Base-by-base conservation (phyloP, 2,797 vertebrate species). In the Sylvilagus floridanus region DNA sequence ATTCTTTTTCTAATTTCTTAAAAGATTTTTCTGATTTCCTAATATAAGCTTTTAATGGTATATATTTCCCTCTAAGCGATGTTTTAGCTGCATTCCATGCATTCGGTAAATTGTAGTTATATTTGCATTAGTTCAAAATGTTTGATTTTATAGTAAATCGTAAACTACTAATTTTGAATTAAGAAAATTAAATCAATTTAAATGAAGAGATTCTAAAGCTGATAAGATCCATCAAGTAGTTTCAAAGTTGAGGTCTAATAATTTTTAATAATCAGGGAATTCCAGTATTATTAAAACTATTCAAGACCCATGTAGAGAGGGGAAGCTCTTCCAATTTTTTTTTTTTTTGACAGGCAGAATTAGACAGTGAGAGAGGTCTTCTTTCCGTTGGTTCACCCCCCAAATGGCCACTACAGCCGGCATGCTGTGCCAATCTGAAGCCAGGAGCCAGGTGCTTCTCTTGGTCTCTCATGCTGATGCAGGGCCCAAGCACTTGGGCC, bases 261-360 rank as follows among this genome's bases (percentile, higher is more conserved):
- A n/a, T 21, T 93, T 81, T 92, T 87, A 65, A 24, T 47, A 72
- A 65, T 81, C 47, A 81, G 75, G 32, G 47, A 50, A 90, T 81
- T 73, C 3, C 26, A 81, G 22, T 81, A 73, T 65, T 42, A 1
- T 42, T 42, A 42, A 42, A 42, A 42, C 5, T 42, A 42, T 42
- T 42, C 42, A 42, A 42, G 66, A 77, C 35, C n/a, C 37, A 54
- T 52, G 76, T 84, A 69, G 21, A 69, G 52, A 89, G 26, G 52
- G 78, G 68, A 52, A 35, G 35, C 35, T 35, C 35, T 35, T 35
- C 35, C 35, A 35, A 35, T 35, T 35, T 35, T 35, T 35, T 35
- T 35, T 35, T 35, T 35, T 35, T 35, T 35, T 35, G 35, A 35
- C 35, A 35, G 35, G 35, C 35, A 35, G 35, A 35, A 35, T 35